Evolutionary conservation across 2,797 vertebrate genomes (phyloP).

Genomic region (Amniataba percoides): DNA sequence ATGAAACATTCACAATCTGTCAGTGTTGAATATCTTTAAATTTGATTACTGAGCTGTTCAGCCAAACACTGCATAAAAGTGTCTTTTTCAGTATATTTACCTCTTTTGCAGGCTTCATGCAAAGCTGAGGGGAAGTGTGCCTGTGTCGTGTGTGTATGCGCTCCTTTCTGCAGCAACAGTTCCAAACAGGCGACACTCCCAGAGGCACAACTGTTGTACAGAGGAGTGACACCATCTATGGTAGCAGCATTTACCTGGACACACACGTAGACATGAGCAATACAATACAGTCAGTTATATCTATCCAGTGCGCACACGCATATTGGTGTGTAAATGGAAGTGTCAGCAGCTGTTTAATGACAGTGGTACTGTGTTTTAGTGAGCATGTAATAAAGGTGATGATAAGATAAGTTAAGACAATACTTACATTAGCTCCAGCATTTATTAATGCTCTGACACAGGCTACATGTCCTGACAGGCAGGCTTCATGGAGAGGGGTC

Average conservation of each 20-base stretch:
- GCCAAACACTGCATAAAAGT: too few species aligned
- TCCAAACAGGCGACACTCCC: conserved; percentile 90
- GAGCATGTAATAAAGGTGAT: neutral
- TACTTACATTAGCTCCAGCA: conserved; percentile 92
- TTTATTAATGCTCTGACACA: conserved; percentile 93
- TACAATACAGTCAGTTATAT: neutral
- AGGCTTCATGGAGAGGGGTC: conserved; percentile 96
- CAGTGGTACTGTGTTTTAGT: neutral
- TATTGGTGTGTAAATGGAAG: too few species aligned
- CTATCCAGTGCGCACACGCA: neutral
- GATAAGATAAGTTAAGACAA: neutral
- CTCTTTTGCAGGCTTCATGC: conserved; percentile 95
- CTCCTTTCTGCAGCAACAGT: conserved; percentile 92
- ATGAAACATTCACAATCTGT: neutral
- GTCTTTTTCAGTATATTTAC: conserved; percentile 67
- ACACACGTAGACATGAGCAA: conserved; percentile 14
- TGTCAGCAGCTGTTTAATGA: neutral
- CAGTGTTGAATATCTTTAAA: neutral
- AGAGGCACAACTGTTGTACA: conserved; percentile 92
- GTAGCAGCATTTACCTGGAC: conserved; percentile 92
- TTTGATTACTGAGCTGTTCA: too few species aligned
- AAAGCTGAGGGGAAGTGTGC: conserved; percentile 91
- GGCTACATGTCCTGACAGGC: conserved; percentile 93
- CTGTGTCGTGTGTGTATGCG: conserved; percentile 87
- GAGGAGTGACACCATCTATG: conserved; percentile 94